Base-by-base conservation (phyloP, 2,888 invertebrate species). In the Brassicogethes aeneus region DNA sequence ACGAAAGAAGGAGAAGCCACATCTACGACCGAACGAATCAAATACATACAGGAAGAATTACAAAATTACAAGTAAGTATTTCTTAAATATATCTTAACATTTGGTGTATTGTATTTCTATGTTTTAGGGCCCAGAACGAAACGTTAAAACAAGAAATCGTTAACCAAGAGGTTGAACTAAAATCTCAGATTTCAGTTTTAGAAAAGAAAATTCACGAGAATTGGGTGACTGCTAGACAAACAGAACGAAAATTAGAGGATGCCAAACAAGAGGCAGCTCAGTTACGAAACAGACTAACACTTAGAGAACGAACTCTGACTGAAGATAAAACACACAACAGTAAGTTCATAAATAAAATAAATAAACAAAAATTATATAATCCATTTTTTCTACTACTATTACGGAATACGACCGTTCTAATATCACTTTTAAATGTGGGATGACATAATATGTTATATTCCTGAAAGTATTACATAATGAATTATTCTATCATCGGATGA, bases 191-290 rank as follows among this genome's bases (percentile, higher is more conserved):
- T 50, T 77, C 87, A 40, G 77, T 79, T 42, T 73, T 87, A 42
- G 91, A 92, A 67, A 80, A 84, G 55, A 85, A 89, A 50, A 83
- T 87, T 12, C 90, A 92, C 66, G 83, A 86, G 58, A 82, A 85
- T 50, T 89, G 88, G 92, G 78, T 93, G 39, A 77, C 82, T 43
- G 84, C 89, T 10, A 73, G 91, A 37, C 84, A 87, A 58, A 82
- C 84, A 23, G 82, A 87, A 61, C 76, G 92, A 17, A 86, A 84
- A 53, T 74, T 86, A 31, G 90, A 91, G 65, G 91, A 91, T 60
- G 78, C 79, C 3, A 78, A 80, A 60, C 79, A 80, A 45, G 85
- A 86, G 62, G 76, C 82, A 2, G 74, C 79, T 7, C 79, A 78
- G 42, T 64, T 82, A 50, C 70, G 82, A 30, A 77, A 81, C 50